A percentile compares a stretch with the other conserved stretches of the same genome.
phyloP scores from a whole-genome alignment of 2,888 invertebrate genomes.

The Zaprionus lineosus region DNA sequence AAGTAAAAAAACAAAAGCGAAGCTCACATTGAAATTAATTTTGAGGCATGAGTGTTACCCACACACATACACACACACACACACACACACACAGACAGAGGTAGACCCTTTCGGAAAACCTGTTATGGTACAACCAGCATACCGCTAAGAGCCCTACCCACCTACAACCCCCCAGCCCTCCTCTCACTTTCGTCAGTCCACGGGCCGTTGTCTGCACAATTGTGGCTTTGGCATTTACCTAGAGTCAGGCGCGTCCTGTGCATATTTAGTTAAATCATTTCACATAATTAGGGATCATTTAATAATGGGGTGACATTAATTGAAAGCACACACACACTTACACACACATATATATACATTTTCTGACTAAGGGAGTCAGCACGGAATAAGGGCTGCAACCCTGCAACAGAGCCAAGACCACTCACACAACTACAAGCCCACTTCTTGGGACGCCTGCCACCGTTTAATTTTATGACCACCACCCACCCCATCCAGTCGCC shows the following conservation, averaged over 20 bases:
- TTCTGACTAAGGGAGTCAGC: background rate
- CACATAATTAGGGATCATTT: conserved; percentile 83
- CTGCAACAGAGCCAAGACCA: conserved; percentile 9
- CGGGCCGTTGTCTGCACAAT: conserved; percentile 22
- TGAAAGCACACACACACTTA: conserved; percentile 67
- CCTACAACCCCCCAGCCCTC: conserved; percentile 9
- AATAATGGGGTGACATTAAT: conserved; percentile 83
- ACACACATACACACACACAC: no score
- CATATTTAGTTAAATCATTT: conserved; percentile 82
- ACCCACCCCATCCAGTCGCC: no score
- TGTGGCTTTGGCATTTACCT: conserved; percentile 59
- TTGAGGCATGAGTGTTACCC: background rate
- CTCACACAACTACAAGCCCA: no score
- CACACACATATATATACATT: conserved; percentile 15
- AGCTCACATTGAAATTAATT: conserved; percentile 19
- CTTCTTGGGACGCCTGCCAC: conserved; percentile 53
- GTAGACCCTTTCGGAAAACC: conserved; percentile 1
- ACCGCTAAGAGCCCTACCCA: no score
- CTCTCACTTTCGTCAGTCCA: conserved; percentile 11
- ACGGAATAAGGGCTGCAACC: conserved; percentile 35
- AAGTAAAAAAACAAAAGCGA: conserved; percentile 18
- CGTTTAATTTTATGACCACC: conserved; percentile 72
- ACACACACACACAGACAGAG: conserved; percentile 15
- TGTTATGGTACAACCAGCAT: no score
- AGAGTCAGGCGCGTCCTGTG: conserved; percentile 46